A percentile compares a stretch with the other conserved stretches of the same genome.
Conservation (phyloP, 1,140 invertebrate species). For the Drosophila leontia region DNA sequence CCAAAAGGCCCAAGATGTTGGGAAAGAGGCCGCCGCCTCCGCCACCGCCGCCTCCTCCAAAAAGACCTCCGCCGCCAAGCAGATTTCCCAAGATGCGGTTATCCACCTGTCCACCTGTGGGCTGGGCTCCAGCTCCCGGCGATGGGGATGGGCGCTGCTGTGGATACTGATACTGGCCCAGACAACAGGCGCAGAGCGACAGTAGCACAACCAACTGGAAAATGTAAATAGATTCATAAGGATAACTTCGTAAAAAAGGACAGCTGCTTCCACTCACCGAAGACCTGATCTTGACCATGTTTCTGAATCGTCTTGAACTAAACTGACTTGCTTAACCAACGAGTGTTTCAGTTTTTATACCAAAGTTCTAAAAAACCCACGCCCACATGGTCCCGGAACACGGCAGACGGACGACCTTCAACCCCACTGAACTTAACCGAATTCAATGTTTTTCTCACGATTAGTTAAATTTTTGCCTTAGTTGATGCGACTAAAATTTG, state of each 20-base stretch:
- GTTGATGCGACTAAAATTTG: conserved; percentile 66
- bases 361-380: conserved; percentile 36
- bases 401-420: conserved; percentile 61
- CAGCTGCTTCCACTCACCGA: conserved; percentile 47
- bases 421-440: conserved; percentile 55
- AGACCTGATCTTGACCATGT: conserved; percentile 56
- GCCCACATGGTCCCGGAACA: conserved; percentile 70
- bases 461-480: conserved; percentile 57
- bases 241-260: not conserved
- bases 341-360: conserved; percentile 62
- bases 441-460: conserved; percentile 74
- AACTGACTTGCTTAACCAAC: conserved; percentile 52
- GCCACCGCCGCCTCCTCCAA: conserved; percentile 40
- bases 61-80: conserved; percentile 38
- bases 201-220: conserved; percentile 50
- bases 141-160: conserved; percentile 36
- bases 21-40: conserved; percentile 27
- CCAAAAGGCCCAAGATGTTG: conserved; percentile 53
- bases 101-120: conserved; percentile 46
- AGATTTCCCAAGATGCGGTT: conserved; percentile 64
- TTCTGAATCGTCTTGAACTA: conserved; percentile 50
- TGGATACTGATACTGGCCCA: conserved; percentile 68
- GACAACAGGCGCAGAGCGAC: conserved; percentile 41
- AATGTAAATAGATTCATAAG: not conserved
- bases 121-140: conserved; percentile 2